A percentile compares a stretch with the other conserved stretches of the same genome.
phyloP scores from a whole-genome alignment of 2,888 invertebrate genomes.

The Phyllotreta cruciferae region DNA sequence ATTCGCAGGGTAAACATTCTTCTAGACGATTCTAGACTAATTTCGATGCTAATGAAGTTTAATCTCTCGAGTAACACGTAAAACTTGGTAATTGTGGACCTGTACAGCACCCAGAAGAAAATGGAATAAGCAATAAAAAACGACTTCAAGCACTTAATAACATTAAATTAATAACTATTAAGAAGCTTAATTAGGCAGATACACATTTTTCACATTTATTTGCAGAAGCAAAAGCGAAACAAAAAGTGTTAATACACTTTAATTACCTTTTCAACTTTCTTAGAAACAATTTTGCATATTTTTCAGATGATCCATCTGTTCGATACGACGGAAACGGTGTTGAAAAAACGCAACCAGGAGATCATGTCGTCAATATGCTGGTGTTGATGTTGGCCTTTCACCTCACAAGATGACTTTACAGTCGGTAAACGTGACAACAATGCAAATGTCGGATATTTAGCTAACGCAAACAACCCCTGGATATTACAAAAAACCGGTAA shows the following conservation, averaged over 20 bases:
- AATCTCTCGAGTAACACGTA: constrained; percentile 1
- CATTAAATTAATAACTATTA: too few species aligned
- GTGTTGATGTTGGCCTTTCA: constrained; percentile 40
- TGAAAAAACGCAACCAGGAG: constrained; percentile 31
- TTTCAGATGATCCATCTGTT: constrained; percentile 67
- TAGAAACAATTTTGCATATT: constrained; percentile 11
- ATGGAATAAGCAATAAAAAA: background rate
- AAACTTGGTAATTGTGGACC: background rate
- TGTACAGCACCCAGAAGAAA: background rate
- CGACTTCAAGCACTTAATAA: background rate
- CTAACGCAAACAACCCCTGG: constrained; percentile 30
- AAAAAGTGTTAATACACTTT: too few species aligned
- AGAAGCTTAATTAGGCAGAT: too few species aligned
- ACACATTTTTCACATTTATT: too few species aligned
- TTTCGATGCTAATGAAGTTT: constrained; percentile 10
- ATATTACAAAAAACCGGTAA: constrained; percentile 26
- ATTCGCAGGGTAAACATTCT: constrained; percentile 3
- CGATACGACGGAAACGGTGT: constrained; percentile 50
- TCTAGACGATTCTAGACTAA: constrained; percentile 8
- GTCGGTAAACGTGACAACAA: constrained; percentile 43
- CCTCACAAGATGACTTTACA: constrained; percentile 46
- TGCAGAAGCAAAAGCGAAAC: too few species aligned
- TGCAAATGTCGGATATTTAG: constrained; percentile 32
- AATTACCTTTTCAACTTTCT: constrained; percentile 2
- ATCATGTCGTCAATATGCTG: constrained; percentile 49